phyloP scores from a whole-genome alignment of 2,113 vertebrate genomes.

The Synchiropus splendidus region DNA sequence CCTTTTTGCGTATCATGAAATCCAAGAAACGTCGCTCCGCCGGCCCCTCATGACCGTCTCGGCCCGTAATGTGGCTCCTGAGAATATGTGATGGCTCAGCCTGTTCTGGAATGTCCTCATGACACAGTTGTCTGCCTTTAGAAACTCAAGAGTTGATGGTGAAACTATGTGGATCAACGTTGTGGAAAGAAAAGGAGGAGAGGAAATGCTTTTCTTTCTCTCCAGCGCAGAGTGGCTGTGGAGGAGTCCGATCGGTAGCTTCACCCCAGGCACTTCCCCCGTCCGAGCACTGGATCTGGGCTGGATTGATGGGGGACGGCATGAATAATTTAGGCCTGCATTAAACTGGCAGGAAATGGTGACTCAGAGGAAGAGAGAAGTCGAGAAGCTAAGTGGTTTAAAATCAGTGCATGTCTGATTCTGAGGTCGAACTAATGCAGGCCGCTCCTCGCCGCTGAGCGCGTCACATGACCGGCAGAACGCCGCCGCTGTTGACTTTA shows the following conservation, averaged over 20 bases:
- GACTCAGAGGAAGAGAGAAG: conserved; percentile 40
- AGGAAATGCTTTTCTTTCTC: neutral
- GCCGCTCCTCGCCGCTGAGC: no score
- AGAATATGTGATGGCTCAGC: no score
- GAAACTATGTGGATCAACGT: neutral
- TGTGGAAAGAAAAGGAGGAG: neutral
- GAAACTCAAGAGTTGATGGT: no score
- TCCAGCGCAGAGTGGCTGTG: conserved; percentile 10
- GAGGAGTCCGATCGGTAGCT: conserved; percentile 11
- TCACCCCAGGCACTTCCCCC: conserved; percentile 10
- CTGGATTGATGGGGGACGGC: conserved; percentile 39
- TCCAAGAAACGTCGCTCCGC: no score
- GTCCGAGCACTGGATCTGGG: conserved; percentile 26
- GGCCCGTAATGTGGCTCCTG: no score
- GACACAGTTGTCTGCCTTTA: no score
- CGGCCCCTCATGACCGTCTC: no score
- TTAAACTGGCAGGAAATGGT: conserved; percentile 43
- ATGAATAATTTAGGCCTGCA: conserved; percentile 59
- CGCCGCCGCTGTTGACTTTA: no score
- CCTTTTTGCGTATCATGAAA: no score
- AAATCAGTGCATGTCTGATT: conserved; percentile 4
- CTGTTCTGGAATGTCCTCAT: no score
- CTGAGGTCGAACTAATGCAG: no score
- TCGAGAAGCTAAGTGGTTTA: conserved; percentile 37
- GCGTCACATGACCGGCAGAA: no score